A percentile compares a stretch with the other conserved stretches of the same genome.
Evolutionary conservation across 2,888 invertebrate species (phyloP).

Genomic region (Seira musarum): DNA sequence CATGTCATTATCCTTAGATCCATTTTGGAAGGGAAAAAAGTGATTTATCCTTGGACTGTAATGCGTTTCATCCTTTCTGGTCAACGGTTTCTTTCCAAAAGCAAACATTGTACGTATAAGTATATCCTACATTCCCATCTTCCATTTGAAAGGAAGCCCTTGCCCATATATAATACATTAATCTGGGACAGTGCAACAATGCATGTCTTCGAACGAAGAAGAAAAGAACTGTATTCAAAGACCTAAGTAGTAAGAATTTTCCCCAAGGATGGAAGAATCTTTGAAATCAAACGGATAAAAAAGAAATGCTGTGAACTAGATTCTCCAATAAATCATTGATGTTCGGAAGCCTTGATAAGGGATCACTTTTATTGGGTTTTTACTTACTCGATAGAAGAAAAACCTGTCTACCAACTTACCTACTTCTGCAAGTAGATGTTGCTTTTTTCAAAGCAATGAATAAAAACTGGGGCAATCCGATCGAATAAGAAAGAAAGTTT

Average conservation of each 20-base stretch:
- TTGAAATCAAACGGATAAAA: background rate
- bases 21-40: background rate
- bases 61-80: background rate
- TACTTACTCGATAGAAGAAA: too few species aligned
- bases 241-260: background rate
- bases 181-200: background rate
- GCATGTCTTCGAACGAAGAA: background rate
- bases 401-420: too few species aligned
- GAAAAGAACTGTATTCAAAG: background rate
- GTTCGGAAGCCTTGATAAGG: background rate
- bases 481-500: too few species aligned
- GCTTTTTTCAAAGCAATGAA: too few species aligned
- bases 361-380: background rate
- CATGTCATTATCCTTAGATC: background rate
- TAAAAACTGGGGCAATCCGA: too few species aligned
- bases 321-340: background rate
- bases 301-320: background rate
- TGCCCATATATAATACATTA: background rate
- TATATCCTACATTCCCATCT: background rate
- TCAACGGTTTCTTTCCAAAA: background rate
- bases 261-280: background rate
- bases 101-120: background rate
- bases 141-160: background rate
- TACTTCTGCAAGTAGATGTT: too few species aligned
- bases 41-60: background rate